phyloP scores from a whole-genome alignment of 2,797 vertebrate genomes.

The Channallabes apus region DNA sequence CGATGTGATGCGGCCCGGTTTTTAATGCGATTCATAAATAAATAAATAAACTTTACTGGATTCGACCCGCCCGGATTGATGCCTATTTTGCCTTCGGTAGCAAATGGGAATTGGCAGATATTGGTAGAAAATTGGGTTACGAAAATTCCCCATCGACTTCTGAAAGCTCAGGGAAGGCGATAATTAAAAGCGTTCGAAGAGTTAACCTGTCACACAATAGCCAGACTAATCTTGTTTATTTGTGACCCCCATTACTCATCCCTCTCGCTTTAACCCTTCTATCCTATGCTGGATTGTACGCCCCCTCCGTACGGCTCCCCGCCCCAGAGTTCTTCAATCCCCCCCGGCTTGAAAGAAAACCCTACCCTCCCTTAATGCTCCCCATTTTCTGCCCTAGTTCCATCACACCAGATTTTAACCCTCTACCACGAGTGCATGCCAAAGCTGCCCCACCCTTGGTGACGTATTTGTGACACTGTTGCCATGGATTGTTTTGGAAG shows the following conservation, averaged over 20 bases:
- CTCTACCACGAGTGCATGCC: slow-evolving; percentile 56
- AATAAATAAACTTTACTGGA: slow-evolving; percentile 27
- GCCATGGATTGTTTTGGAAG: slow-evolving; percentile 74
- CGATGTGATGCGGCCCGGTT: neutral
- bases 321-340: slow-evolving; percentile 14
- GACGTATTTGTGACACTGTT: slow-evolving; percentile 71
- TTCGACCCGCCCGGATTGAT: slow-evolving; percentile 1
- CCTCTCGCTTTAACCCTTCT: neutral
- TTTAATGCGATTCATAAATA: slow-evolving; percentile 17
- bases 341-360: neutral
- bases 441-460: slow-evolving; percentile 50
- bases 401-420: slow-evolving; percentile 69
- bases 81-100: slow-evolving; percentile 14
- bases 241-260: slow-evolving; percentile 32
- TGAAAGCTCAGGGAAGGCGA: slow-evolving; percentile 22
- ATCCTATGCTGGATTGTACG: neutral
- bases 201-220: slow-evolving; percentile 47
- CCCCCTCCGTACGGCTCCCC: neutral
- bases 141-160: slow-evolving; percentile 2
- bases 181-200: slow-evolving; percentile 46
- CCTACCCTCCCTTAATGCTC: slow-evolving; percentile 30
- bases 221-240: slow-evolving; percentile 34
- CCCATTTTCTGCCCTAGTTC: slow-evolving; percentile 72
- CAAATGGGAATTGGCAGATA: slow-evolving; percentile 21
- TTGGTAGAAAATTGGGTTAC: slow-evolving; percentile 24